Evolutionary conservation across 2,113 vertebrate species (phyloP), one percentile per base, ranked within the genome.

Genomic region (Apteryx owenii): DNA sequence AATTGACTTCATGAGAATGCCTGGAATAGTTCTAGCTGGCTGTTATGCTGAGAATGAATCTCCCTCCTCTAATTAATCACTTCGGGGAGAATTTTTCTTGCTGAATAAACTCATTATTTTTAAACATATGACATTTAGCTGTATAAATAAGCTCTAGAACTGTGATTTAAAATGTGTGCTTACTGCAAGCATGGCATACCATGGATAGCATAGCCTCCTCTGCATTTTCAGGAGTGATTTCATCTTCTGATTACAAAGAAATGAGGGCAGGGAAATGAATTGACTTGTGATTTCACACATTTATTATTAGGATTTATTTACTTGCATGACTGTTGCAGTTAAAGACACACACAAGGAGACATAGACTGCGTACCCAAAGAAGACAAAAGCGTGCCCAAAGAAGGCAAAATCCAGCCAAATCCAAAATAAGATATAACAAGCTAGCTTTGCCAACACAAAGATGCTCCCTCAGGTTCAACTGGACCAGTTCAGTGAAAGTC

Each of bases 1-100:
- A 96, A 95, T 62, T 97, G 89, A 94, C 85, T 96, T 95, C 75
- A 91, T 77, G 68, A 90, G 81, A 66, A 89, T 23, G 75, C 9
- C 88, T 95, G 95, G 77, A 96, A 96, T 96, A 85, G 89, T 93
- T 93, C 71, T 95, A 75, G 71, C 83, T 95, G 96, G 90, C 95
- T 95, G 93, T 79, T 87, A 82, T 70, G 79, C 61, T 62, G 77
- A 87, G 85, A 96, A 65, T 72, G 88, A 94, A 56, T 88, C 80
- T 96, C 71, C 44, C 85, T 89, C 84, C 93, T 73, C 93, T 95
- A 96, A 97, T 96, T 94, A 97, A 95, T 97, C 94, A 95, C 94
- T 90, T 64, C 17, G 64, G 48, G n/a, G 72, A 90, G 68, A 79
- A 69, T 54, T 84, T 90, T 90, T 95, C 89, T 93, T 92, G 93